Conservation (phyloP, 2,797 vertebrate genomes). For the Nasua narica region DNA sequence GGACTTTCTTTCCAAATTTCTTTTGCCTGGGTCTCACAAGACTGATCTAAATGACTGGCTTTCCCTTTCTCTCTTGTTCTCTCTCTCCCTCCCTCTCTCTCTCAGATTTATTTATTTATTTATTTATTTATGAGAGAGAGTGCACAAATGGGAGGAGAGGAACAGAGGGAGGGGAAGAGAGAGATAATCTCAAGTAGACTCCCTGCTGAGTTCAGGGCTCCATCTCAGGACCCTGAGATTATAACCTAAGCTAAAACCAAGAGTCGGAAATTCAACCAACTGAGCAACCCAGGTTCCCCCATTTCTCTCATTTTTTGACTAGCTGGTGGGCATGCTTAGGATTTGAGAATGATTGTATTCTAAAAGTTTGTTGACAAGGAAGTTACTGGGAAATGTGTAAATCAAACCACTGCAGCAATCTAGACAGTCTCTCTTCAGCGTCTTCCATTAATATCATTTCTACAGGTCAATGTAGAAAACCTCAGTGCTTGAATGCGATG, state of each 20-base stretch:
- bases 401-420: not conserved
- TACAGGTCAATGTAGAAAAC: conserved; percentile 57
- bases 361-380: not conserved
- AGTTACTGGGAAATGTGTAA: not conserved
- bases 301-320: not conserved
- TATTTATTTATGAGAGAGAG: not conserved
- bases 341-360: not conserved
- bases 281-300: not conserved
- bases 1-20: not conserved
- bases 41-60: not conserved
- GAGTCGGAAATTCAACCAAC: not conserved
- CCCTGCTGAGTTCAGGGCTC: not conserved
- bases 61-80: not conserved
- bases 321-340: not conserved
- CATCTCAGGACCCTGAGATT: not conserved
- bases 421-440: not conserved
- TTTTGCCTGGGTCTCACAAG: not conserved
- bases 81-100: too few species aligned
- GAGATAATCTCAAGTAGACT: not conserved
- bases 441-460: not conserved
- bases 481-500: conserved; percentile 59
- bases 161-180: not conserved
- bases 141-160: not conserved
- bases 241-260: not conserved
- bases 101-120: not conserved